These are phyloP conservation scores for Enteromius unitaeniatus DNA, from an alignment of 2,797 vertebrate species.

Conservation along the genomic window DNA sequence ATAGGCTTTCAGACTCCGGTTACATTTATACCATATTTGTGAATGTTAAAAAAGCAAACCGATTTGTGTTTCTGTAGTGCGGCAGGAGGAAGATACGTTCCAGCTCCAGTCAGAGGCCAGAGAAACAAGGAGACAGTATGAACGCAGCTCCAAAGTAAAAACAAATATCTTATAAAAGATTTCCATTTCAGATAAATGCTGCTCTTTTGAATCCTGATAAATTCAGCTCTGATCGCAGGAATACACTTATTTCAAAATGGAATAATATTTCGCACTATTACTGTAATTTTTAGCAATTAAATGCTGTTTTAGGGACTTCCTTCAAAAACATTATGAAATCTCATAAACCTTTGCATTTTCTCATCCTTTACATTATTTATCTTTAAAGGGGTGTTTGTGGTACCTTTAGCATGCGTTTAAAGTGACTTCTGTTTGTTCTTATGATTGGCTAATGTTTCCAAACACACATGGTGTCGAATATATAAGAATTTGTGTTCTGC, in stretches of 20 bases:
- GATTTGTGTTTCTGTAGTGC: constrained; percentile 65
- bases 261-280: not conserved
- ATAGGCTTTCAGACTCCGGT: constrained; percentile 45
- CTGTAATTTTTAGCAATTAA: not conserved
- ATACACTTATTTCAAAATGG: too few relatives aligned
- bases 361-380: too few relatives aligned
- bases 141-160: constrained; percentile 77
- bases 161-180: too few relatives aligned
- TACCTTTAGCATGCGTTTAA: not conserved
- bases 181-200: not conserved
- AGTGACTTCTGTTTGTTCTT: not conserved
- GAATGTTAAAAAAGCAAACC: constrained; percentile 10
- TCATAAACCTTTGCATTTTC: not conserved
- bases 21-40: constrained; percentile 3
- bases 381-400: too few relatives aligned
- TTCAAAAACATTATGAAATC: not conserved
- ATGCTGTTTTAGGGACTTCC: not conserved
- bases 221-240: not conserved
- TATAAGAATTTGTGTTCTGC: not conserved
- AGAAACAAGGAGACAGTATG: constrained; percentile 77
- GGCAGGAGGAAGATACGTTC: constrained; percentile 78
- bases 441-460: not conserved
- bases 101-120: constrained; percentile 77
- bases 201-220: not conserved
- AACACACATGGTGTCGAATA: not conserved